These are phyloP conservation scores for Lethenteron reissneri DNA, from an alignment of 2,113 vertebrate species.

Conservation along the genomic window DNA sequence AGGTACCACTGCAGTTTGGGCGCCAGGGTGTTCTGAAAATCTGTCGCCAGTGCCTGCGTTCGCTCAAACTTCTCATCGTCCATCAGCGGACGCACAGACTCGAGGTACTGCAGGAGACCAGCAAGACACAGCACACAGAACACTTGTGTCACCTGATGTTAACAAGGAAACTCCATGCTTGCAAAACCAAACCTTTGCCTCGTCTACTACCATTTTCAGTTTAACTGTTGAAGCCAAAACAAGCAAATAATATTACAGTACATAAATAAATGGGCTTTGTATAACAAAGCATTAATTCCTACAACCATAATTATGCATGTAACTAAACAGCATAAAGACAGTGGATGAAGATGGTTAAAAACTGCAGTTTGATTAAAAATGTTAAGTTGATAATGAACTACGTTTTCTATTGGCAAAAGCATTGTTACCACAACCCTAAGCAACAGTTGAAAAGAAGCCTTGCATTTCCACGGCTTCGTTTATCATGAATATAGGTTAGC, in stretches of 20 bases:
- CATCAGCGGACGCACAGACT: slow-evolving; percentile 54
- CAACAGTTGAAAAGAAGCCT: too few species aligned
- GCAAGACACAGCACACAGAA: neutral
- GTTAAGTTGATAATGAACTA: too few species aligned
- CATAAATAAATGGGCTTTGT: slow-evolving; percentile 1
- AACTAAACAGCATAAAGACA: slow-evolving; percentile 1
- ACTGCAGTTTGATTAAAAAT: neutral
- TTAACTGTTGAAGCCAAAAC: too few species aligned
- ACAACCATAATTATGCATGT: neutral
- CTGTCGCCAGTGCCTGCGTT: slow-evolving; percentile 45
- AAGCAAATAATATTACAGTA: neutral
- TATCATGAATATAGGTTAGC: too few species aligned
- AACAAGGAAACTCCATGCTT: too few species aligned
- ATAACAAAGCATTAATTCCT: neutral
- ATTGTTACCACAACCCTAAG: too few species aligned
- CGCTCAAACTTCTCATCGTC: slow-evolving; percentile 29
- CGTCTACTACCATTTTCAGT: too few species aligned
- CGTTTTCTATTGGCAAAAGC: too few species aligned
- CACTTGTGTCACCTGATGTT: too few species aligned
- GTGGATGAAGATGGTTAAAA: neutral
- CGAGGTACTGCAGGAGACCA: slow-evolving; percentile 50
- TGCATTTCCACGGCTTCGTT: too few species aligned
- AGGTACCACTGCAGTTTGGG: slow-evolving; percentile 58
- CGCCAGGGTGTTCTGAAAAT: slow-evolving; percentile 44
- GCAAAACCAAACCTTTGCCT: too few species aligned